A percentile compares a stretch with the other conserved stretches of the same genome.
These are phyloP conservation scores for Perodicticus potto DNA, from an alignment of 2,797 vertebrate genomes.

Conservation along the genomic window DNA sequence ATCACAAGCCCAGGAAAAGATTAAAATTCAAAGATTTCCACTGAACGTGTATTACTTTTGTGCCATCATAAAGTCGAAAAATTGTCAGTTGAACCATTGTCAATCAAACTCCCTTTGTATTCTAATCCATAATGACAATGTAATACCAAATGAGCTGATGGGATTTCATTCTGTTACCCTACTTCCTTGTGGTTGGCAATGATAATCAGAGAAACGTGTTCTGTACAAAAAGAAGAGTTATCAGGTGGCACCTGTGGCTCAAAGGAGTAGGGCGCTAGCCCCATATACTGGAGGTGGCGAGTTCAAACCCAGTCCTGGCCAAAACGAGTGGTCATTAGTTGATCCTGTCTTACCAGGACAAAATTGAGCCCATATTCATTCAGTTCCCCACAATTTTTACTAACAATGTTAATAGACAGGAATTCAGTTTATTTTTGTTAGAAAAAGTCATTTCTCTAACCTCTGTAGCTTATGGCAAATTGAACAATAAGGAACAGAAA, in stretches of 20 bases:
- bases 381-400: constrained; percentile 1
- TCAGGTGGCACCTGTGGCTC: not conserved
- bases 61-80: not conserved
- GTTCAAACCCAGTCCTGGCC: too few relatives aligned
- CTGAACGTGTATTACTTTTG: not conserved
- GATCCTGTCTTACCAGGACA: not conserved
- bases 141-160: not conserved
- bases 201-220: constrained; percentile 56
- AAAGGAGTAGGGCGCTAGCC: too few relatives aligned
- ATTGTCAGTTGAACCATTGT: not conserved
- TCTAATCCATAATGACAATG: not conserved
- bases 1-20: not conserved
- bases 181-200: not conserved
- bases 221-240: constrained; percentile 38
- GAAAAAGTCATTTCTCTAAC: constrained; percentile 26
- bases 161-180: constrained; percentile 8
- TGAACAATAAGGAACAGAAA: not conserved
- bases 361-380: not conserved
- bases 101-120: not conserved
- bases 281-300: too few relatives aligned
- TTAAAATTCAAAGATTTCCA: not conserved
- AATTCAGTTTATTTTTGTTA: constrained; percentile 63
- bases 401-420: constrained; percentile 1
- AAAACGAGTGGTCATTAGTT: not conserved
- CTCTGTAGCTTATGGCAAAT: not conserved